These are phyloP conservation scores for Schrankia costaestrigalis DNA, from an alignment of 2,888 invertebrate genomes.

Conservation along the genomic window DNA sequence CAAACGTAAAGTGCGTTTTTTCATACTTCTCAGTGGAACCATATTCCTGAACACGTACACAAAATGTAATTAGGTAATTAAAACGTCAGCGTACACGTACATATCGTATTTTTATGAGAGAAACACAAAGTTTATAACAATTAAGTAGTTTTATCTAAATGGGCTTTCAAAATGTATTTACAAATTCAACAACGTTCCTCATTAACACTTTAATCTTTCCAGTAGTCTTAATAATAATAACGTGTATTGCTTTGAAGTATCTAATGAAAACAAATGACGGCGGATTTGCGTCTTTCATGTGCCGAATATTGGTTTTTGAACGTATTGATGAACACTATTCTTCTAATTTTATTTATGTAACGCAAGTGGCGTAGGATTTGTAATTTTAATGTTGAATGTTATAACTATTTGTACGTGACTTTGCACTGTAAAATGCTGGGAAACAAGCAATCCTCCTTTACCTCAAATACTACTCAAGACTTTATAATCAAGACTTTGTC, in stretches of 20 bases:
- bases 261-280: slow-evolving; percentile 19
- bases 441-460: too few relatives aligned
- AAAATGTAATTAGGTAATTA: slow-evolving; percentile 14
- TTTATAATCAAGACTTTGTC: too few relatives aligned
- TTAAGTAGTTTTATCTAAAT: slow-evolving; percentile 1
- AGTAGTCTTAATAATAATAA: slow-evolving; percentile 16
- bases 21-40: too few relatives aligned
- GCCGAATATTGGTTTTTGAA: slow-evolving; percentile 15
- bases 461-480: too few relatives aligned
- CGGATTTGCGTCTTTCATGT: slow-evolving; percentile 7
- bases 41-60: slow-evolving; percentile 12
- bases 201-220: slow-evolving; percentile 30
- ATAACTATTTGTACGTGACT: slow-evolving; percentile 10
- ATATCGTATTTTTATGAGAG: slow-evolving; percentile 7
- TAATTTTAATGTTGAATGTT: slow-evolving; percentile 9
- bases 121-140: slow-evolving; percentile 5
- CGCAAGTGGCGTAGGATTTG: slow-evolving; percentile 1
- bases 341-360: too few relatives aligned
- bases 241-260: slow-evolving; percentile 12
- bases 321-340: slow-evolving; percentile 8
- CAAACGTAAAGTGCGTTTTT: too few relatives aligned
- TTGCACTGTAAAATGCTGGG: slow-evolving; percentile 5
- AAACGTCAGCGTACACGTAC: too few relatives aligned
- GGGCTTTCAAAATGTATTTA: slow-evolving; percentile 14
- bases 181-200: slow-evolving; percentile 12